Base-by-base conservation (phyloP, 2,888 invertebrate genomes). In the Fabriciana adippe region DNA sequence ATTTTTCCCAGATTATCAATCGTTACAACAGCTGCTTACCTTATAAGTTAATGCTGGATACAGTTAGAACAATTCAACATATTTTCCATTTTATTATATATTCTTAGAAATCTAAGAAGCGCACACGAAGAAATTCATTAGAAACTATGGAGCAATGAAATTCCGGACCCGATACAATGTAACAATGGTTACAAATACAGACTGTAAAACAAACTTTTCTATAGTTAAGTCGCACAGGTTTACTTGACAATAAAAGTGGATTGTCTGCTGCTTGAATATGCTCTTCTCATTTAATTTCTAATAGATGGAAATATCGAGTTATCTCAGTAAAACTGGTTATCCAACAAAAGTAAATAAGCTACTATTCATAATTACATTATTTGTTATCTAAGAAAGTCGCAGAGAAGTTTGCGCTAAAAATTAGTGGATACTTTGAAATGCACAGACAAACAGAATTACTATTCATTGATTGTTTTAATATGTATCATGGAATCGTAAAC, bases 91-190 rank as follows among this genome's bases (percentile, higher is more conserved):
- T 66, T 54, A 35, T 56, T 35, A 60, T 16, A n/a, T 55, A 55
- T 57, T 57, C 47, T 45, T 55, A 21, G 18, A 48, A 51, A 57
- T 54, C 59, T 45, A 47, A 59, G n/a, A 47, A 64, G 51, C 55
- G 59, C 47, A 63, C 50, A 53, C 61, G 62, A 63, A 50, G 66
- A 54, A n/a, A 69, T 73, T 75, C 72, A 67, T 62, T 67, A 67
- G 73, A 71, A 72, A 73, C 68, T 65, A 66, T 67, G 56, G 56
- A 61, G 60, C 70, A 66, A 55, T 57, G 71, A 72, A 70, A 70
- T 67, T 68, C 72, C 69, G 63, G 69, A 71, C 71, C 66, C 59
- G 54, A 45, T 47, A 75, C 74, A 73, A 69, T 72, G 64, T 66
- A 64, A 59, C 70, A 70, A 69, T 68, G 62, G 48, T 16, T 54